Base-by-base conservation (phyloP, 30 jellyfish, hydroid and myxozoan species). In the Phacellophora camtschatica region DNA sequence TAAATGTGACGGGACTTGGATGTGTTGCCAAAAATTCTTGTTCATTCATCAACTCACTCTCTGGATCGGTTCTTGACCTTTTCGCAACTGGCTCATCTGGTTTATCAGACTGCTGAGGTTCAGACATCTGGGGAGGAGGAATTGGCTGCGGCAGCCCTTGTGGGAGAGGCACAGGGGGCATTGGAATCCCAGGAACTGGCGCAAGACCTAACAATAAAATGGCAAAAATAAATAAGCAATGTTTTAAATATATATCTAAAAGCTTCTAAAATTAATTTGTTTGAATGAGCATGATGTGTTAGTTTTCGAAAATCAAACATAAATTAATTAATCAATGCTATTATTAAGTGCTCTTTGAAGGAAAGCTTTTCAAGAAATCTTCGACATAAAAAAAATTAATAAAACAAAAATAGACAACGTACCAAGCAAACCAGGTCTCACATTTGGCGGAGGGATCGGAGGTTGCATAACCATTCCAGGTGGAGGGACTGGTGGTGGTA, bases 1-100 rank as follows among this genome's bases (percentile, higher is more conserved):
- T 82, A 84, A 92, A 92, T 30, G 95, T 75, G 34, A 92, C 96
- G 55, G 96, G 96, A 66, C 86, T 56, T 34, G 87, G 87, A 68
- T 92, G 88, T 13, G 88, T 82, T 12, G 88, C 90, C 78, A 92
- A 32, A 76, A 92, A 92, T 42, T 72, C 85, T 22, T 85, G 90
- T 45, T 84, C 98, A 22, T 92, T 71, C 83, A 92, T 75, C 42
- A 92, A 79, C 16, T 85, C 98, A 34, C 82, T 68, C 16, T 84
- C 96, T 23, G 68, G 67, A 48, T 71, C 92, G 16, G 80, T 57
- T 64, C 75, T 80, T 35, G 96, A 20, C 54, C 69, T 86, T 76
- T 92, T 92, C 19, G 91, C 72, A 1, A 42, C 73, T 32, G 98
- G 98, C 53, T 92, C 98, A 31, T 85, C 96, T 27, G 58, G 22